Base-by-base conservation (phyloP, 1,140 invertebrate species). In the Cotesia glomerata region DNA sequence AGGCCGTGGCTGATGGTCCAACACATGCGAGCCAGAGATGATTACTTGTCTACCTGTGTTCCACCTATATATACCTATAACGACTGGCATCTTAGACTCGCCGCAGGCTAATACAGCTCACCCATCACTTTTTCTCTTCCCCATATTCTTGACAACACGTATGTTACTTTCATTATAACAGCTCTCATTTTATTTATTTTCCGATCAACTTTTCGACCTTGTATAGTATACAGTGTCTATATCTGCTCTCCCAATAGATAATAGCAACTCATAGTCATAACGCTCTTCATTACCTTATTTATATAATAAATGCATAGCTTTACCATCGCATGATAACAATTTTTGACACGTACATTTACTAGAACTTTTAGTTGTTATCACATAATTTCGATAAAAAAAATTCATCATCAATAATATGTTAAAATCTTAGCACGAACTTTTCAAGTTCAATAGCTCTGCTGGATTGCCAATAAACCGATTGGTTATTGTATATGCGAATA, bases 1-100 rank as follows among this genome's bases (percentile, higher is more conserved):
- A 59, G 63, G 52, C 62, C 45, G 52, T 72, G 70, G 51, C 52
- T 45, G 56, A 66, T 58, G 16, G 51, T 72, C 70, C n/a, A 62
- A 72, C 26, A 52, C 70, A 72, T 61, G 70, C 70, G 62, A 72
- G 51, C 51, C 70, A 66, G 66, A 72, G 70, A 72, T 72, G 63
- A 72, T 72, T 72, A 36, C 70, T 72, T 36, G 63, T 51, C 52
- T 66, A 64, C 62, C 70, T 72, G 70, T 72, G 66, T 66, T 39
- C 70, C 63, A 72, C 70, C 70, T 66, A 66, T 68, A 59, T 45
- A 45, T 65, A 65, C 65, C 63, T 45, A 45, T 65, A 65, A 72
- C 63, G 52, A 66, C 63, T 45, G 52, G 45, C 49, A 58, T 59
- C 32, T 54, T 52, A 45, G 32, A 64, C 36, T 66, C 35, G 70